Evolutionary conservation across 2,888 invertebrate species (phyloP).

Genomic region (Phengaris alcon): DNA sequence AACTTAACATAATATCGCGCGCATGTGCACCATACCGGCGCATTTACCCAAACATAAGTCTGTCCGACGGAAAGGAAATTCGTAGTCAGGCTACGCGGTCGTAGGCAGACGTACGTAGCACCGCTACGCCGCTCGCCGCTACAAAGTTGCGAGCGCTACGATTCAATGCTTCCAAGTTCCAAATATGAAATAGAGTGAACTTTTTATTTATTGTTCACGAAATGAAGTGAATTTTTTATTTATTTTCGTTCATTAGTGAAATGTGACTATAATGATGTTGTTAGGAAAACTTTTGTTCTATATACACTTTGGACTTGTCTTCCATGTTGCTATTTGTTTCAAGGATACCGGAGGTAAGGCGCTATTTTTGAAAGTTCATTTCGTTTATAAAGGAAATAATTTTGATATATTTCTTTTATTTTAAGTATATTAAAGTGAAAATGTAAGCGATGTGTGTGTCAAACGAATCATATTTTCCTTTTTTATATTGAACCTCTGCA

Average conservation of each 20-base stretch:
- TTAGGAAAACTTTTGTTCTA: slow-evolving; percentile 74
- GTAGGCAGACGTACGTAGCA: slow-evolving; percentile 57
- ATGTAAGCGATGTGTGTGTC: no score
- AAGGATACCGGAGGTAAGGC: slow-evolving; percentile 72
- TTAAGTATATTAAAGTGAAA: not conserved
- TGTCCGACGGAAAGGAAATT: slow-evolving; percentile 38
- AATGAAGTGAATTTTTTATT: slow-evolving; percentile 37
- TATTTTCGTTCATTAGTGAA: slow-evolving; percentile 46
- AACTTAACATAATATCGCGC: slow-evolving; percentile 42
- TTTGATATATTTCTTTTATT: not conserved
- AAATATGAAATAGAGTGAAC: slow-evolving; percentile 33
- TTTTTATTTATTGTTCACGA: slow-evolving; percentile 32
- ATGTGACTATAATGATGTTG: slow-evolving; percentile 75
- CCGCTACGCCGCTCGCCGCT: slow-evolving; percentile 53
- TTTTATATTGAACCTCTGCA: no score
- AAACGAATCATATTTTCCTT: no score
- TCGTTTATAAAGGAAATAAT: not conserved
- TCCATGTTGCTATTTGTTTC: slow-evolving; percentile 77
- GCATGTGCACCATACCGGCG: slow-evolving; percentile 63
- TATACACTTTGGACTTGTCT: slow-evolving; percentile 76
- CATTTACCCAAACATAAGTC: slow-evolving; percentile 46
- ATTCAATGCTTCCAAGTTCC: slow-evolving; percentile 30
- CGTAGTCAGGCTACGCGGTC: slow-evolving; percentile 58
- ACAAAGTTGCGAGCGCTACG: slow-evolving; percentile 53
- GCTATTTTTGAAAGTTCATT: not conserved